phyloP scores from a whole-genome alignment of 1,140 invertebrate species.

The Tribolium castaneum region DNA sequence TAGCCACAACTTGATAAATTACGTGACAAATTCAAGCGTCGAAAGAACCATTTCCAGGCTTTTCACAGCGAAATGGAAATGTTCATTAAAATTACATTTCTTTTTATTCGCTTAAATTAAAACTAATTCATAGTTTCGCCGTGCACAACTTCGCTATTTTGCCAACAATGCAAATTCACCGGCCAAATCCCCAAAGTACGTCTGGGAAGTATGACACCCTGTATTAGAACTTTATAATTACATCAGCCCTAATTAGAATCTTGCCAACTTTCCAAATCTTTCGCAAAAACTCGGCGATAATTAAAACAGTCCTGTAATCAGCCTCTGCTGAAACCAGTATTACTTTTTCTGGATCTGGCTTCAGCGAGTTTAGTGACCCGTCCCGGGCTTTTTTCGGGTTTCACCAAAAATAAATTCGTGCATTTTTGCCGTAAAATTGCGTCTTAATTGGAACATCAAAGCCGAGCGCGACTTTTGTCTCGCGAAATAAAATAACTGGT shows the following conservation, averaged over 20 bases:
- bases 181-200: not conserved
- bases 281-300: not conserved
- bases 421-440: too few relatives aligned
- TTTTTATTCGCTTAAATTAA: not conserved
- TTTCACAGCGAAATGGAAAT: not conserved
- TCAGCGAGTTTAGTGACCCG: not conserved
- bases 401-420: not conserved
- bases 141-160: not conserved
- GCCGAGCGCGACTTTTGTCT: not conserved
- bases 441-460: not conserved
- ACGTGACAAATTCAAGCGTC: too few relatives aligned
- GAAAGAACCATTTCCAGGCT: not conserved
- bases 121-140: not conserved
- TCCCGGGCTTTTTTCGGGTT: not conserved
- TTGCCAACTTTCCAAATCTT: slow-evolving; percentile 1
- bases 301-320: not conserved
- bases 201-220: not conserved
- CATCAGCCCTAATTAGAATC: slow-evolving; percentile 1
- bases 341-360: not conserved
- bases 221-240: slow-evolving; percentile 21
- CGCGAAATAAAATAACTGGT: not conserved
- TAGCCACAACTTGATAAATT: not conserved
- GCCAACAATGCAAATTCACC: not conserved
- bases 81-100: not conserved
- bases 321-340: not conserved